Percentiles rank a stretch among this genome's conserved stretches.
phyloP scores from a whole-genome alignment of 1,140 invertebrate genomes.

The Cotesia glomerata region DNA sequence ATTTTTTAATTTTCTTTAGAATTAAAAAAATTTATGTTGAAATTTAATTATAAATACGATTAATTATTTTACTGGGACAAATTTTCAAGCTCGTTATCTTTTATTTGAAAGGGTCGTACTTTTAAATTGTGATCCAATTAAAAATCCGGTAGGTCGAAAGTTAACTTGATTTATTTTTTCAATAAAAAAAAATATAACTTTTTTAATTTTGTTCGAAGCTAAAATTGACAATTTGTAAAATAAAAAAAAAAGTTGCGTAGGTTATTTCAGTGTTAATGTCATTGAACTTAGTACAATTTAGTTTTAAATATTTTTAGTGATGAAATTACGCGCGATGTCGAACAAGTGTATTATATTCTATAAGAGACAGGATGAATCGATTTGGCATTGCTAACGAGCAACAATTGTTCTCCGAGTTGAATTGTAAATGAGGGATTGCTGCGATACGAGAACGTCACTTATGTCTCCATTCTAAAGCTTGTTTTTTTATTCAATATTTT shows the following conservation, averaged over 20 bases:
- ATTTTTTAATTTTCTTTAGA: neutral
- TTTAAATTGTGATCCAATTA: neutral
- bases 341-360: neutral
- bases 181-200: too few relatives aligned
- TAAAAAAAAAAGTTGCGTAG: too few relatives aligned
- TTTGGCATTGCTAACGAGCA: conserved; percentile 24
- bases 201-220: too few relatives aligned
- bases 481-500: neutral
- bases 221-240: too few relatives aligned
- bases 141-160: too few relatives aligned
- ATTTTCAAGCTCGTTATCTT: neutral
- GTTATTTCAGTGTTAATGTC: too few relatives aligned
- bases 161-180: neutral
- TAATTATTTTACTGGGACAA: too few relatives aligned
- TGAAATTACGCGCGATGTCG: neutral
- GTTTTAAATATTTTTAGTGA: neutral
- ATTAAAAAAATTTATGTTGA: neutral
- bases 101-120: neutral
- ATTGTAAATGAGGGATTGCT: conserved; percentile 1
- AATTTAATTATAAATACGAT: too few relatives aligned
- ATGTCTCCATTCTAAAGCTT: conserved; percentile 1
- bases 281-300: neutral
- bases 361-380: conserved; percentile 15
- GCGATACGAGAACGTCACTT: conserved; percentile 16
- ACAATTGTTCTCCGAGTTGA: conserved; percentile 20